Percentiles rank a stretch among this genome's conserved stretches.
Conservation (phyloP, 2,797 vertebrate species). For the Hippopotamyrus pictus region DNA sequence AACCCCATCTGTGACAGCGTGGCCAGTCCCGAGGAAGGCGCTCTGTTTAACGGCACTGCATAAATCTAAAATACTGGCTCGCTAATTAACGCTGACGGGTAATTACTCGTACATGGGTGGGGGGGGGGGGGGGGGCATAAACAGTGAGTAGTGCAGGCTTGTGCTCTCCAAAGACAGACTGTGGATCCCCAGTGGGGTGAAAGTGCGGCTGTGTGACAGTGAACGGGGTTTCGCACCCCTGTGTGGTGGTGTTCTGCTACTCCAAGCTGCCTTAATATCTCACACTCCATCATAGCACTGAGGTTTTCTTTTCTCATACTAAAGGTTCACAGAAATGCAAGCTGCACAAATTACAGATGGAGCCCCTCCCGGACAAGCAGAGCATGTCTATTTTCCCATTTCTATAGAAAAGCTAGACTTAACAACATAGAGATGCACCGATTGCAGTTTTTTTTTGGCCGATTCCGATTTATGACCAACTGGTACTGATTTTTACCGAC, state of each 20-base stretch:
- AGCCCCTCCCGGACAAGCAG: not conserved
- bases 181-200: not conserved
- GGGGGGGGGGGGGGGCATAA: not conserved
- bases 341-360: not conserved
- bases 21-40: not conserved
- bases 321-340: not conserved
- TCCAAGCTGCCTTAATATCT: not conserved
- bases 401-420: no score
- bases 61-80: not conserved
- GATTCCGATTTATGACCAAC: not conserved
- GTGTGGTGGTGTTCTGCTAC: not conserved
- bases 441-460: not conserved
- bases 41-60: not conserved
- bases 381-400: not conserved
- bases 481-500: not conserved
- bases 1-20: not conserved
- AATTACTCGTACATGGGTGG: not conserved
- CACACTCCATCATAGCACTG: not conserved
- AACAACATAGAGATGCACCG: not conserved
- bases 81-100: not conserved
- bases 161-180: not conserved
- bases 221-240: not conserved
- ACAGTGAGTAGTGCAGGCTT: not conserved
- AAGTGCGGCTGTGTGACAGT: not conserved
- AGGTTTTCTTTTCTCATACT: not conserved